These are phyloP conservation scores for Fukomys damarensis DNA, from an alignment of 2,113 vertebrate species.

Conservation along the genomic window DNA sequence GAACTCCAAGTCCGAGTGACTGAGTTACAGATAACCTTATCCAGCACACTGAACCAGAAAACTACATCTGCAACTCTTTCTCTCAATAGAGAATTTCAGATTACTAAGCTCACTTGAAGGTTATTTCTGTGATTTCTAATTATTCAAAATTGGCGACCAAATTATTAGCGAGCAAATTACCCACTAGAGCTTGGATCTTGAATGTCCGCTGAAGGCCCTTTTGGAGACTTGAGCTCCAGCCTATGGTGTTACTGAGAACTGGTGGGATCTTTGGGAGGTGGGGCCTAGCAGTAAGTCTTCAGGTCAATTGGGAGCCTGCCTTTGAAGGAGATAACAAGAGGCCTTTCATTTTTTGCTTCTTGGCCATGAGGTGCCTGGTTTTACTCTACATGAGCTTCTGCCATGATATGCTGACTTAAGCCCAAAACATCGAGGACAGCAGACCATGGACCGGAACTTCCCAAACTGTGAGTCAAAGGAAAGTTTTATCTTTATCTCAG, in stretches of 20 bases:
- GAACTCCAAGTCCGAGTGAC: not conserved
- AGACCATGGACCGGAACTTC: not conserved
- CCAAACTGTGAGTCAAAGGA: not conserved
- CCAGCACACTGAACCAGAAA: not conserved
- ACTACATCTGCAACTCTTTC: not conserved
- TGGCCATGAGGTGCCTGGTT: not conserved
- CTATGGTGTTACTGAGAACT: too few species aligned
- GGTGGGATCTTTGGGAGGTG: not conserved
- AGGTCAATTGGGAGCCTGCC: not conserved
- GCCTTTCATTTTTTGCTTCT: not conserved
- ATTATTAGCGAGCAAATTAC: not conserved
- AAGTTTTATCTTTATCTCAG: not conserved
- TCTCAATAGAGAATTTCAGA: conserved; percentile 22
- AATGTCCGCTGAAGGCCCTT: too few species aligned
- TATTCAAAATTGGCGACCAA: not conserved
- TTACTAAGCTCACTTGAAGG: not conserved
- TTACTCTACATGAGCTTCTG: not conserved
- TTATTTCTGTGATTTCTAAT: not conserved
- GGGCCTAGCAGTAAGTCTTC: not conserved
- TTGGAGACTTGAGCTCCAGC: not conserved
- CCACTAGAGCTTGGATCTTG: not conserved
- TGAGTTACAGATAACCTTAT: not conserved
- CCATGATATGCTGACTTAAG: not conserved
- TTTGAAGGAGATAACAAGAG: not conserved
- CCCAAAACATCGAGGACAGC: not conserved